Evolutionary conservation across 1,140 invertebrate genomes (phyloP).

Genomic region (Copidosoma floridanum): DNA sequence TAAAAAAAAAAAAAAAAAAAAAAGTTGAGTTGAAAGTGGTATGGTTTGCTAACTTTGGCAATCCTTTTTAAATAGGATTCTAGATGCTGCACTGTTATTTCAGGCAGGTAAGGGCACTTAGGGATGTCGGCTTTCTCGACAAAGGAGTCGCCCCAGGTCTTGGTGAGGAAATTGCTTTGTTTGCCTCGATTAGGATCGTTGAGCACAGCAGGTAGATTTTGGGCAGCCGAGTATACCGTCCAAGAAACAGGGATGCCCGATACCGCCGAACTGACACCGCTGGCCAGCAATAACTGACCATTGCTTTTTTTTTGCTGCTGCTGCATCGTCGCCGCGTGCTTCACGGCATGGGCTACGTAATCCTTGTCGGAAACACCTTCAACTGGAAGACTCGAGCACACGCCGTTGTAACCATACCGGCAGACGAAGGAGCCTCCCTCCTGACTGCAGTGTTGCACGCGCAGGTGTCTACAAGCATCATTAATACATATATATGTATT

Average conservation of each 20-base stretch:
- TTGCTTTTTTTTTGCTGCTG: slow-evolving; percentile 51
- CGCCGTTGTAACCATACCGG: slow-evolving; percentile 83
- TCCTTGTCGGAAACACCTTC: slow-evolving; percentile 86
- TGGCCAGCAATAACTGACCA: slow-evolving; percentile 42
- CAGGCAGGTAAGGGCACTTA: slow-evolving; percentile 77
- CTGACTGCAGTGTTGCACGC: slow-evolving; percentile 77
- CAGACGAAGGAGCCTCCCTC: slow-evolving; percentile 89
- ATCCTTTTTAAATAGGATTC: slow-evolving; percentile 83
- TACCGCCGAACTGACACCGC: slow-evolving; percentile 27
- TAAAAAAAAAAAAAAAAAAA: too few relatives aligned
- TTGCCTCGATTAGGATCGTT: slow-evolving; percentile 92
- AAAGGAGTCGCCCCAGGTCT: slow-evolving; percentile 96
- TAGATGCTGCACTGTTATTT: slow-evolving; percentile 82
- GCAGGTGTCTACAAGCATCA: slow-evolving; percentile 68
- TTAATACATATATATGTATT: too few relatives aligned
- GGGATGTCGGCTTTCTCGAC: slow-evolving; percentile 77
- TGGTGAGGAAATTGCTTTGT: slow-evolving; percentile 92
- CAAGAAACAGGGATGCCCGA: slow-evolving; percentile 57
- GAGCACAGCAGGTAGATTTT: slow-evolving; percentile 93
- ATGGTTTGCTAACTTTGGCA: slow-evolving; percentile 40
- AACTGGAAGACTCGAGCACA: slow-evolving; percentile 81
- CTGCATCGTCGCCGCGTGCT: slow-evolving; percentile 71
- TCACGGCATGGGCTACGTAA: slow-evolving; percentile 82
- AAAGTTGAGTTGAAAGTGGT: too few relatives aligned
- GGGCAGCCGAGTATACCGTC: slow-evolving; percentile 79